A percentile compares a stretch with the other conserved stretches of the same genome.
Evolutionary conservation across 2,797 vertebrate species (phyloP).

Genomic region (Champsocephalus esox): DNA sequence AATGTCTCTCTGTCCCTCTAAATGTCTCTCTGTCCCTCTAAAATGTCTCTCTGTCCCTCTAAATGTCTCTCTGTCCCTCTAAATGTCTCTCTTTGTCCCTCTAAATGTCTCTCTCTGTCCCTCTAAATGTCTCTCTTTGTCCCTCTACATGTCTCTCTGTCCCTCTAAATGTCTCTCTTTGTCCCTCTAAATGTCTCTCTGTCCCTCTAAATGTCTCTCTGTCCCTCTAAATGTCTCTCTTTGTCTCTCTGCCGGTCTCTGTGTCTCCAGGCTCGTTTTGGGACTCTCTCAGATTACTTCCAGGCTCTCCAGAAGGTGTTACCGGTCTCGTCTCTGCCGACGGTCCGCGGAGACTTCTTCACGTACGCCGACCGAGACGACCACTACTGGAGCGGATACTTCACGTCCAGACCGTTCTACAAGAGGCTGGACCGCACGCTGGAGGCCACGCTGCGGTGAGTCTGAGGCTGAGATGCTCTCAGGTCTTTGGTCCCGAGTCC

Average conservation of each 20-base stretch:
- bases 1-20: too few relatives aligned
- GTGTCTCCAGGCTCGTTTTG: conserved; percentile 90
- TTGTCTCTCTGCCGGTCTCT: conserved; percentile 39
- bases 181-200: too few relatives aligned
- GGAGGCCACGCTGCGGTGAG: conserved; percentile 77
- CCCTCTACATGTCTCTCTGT: too few relatives aligned
- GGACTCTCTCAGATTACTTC: conserved; percentile 94
- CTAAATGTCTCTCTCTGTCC: too few relatives aligned
- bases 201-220: not conserved
- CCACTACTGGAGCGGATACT: conserved; percentile 97
- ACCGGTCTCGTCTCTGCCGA: conserved; percentile 75
- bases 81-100: too few relatives aligned
- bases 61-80: too few relatives aligned
- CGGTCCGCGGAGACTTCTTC: conserved; percentile 94
- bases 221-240: not conserved
- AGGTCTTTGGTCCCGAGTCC: too few relatives aligned
- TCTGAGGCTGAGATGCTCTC: too few relatives aligned
- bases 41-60: too few relatives aligned
- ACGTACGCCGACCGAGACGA: conserved; percentile 95
- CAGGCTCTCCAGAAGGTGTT: conserved; percentile 77
- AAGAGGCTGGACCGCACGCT: conserved; percentile 90
- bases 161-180: not conserved
- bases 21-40: too few relatives aligned
- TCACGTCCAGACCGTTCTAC: conserved; percentile 95
- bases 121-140: too few relatives aligned